Evolutionary conservation across 1,140 invertebrate species (phyloP), one percentile per base, ranked within the genome.

Genomic region (Yoshiicerus persimilis): DNA sequence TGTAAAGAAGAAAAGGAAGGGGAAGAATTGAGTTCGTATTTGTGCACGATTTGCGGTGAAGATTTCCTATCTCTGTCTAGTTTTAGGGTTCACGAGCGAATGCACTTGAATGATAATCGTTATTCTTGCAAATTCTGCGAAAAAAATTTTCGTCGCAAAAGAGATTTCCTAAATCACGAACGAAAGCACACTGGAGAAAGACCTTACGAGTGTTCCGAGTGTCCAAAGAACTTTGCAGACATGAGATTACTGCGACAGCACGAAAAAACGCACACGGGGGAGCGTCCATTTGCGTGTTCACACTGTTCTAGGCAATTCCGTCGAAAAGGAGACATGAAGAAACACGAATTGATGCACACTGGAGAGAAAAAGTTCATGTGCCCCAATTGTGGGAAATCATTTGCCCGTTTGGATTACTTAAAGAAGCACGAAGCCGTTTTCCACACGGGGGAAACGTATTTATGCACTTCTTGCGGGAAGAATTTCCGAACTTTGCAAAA

Each of bases 321-420:
- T n/a, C 4, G 16, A 56, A 56, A 56, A 6, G 47, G 16, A n/a
- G 47, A 56, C 0, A n/a, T 16, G 13, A n/a, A 2, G 1, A 56
- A 56, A n/a, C 47, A 56, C 8, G 47, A 56, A 16, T 5, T 20
- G 20, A 56, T n/a, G 3, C 47, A 56, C 47, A 56, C 16, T 6
- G 47, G 47, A 56, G 4, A 56, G n/a, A 16, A n/a, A 4, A n/a
- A n/a, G 20, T 56, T 56, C 16, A 4, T n/a, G 1, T 56, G 47
- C 8, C 5, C 20, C 16, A 56, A 0, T n/a, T 56, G 47, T 56
- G 47, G 20, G 4, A 56, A 56, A n/a, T 4, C 16, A 4, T 56
- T n/a, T 56, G 0, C 2, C 5, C 1, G 1, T 4, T 4, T n/a
- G 5, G n/a, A n/a, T 2, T 1, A 3, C 0, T n/a, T 56, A n/a